Evolutionary conservation across 2,888 invertebrate species (phyloP), one percentile per base, ranked within the genome.

Genomic region (Rotaria socialis): DNA sequence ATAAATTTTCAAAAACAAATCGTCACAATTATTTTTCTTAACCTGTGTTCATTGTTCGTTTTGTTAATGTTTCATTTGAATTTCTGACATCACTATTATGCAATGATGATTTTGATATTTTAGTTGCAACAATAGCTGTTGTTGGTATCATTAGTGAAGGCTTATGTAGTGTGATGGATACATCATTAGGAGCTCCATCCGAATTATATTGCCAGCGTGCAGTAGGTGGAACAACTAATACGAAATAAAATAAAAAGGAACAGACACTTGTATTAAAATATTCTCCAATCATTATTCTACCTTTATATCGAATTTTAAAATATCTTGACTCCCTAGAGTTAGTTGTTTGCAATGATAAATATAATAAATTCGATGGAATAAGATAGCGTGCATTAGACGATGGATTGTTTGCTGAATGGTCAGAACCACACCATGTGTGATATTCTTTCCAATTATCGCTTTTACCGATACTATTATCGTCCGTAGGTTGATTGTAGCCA

Each of bases 301-400:
- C n/a, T 80, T n/a, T 80, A 47, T 80, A 80, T 47, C 80, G 80
- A 22, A 80, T 80, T 80, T 80, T 80, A 47, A 80, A 80, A 80
- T 24, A 80, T 47, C 80, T 22, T n/a, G 80, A 14, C 5, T 47
- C 0, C n/a, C 22, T 47, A 19, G 80, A 80, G 7, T 14, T 11
- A 7, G n/a, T 14, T 47, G 80, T 80, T 47, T 47, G 47, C 14
- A 80, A 47, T 47, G 80, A 80, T 8, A 80, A 47, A 47, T 80
- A 80, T n/a, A 80, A 43, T 3, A 47, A 80, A 80, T 47, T 80
- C n/a, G 80, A 80, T 47, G 80, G n/a, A 24, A 80, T 80, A 11
- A 47, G 22, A 80, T 47, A 80, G n/a, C 80, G 80, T n/a, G 47
- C 22, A n/a, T 24, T 8, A 14, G 80, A n/a, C n/a, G 8, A 47